These are phyloP conservation scores for Peromyscus leucopus DNA, from an alignment of 2,113 vertebrate species.

Conservation along the genomic window DNA sequence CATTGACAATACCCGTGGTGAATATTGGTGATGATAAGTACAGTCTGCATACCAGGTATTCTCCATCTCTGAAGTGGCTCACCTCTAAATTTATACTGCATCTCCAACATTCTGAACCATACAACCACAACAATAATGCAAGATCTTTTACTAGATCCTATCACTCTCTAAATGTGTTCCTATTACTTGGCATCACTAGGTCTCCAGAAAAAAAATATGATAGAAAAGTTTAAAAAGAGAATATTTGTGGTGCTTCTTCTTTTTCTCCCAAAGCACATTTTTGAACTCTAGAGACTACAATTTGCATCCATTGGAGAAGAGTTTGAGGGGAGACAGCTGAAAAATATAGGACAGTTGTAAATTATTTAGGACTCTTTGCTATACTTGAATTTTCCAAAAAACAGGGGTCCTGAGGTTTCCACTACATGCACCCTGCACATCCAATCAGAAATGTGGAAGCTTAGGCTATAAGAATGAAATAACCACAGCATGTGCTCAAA, in stretches of 20 bases:
- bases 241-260: slow-evolving; percentile 26
- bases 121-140: slow-evolving; percentile 6
- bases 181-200: slow-evolving; percentile 23
- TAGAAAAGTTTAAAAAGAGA: slow-evolving; percentile 40
- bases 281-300: not conserved
- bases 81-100: slow-evolving; percentile 45
- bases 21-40: not conserved
- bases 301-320: slow-evolving; percentile 55
- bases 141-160: not conserved
- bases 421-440: not conserved
- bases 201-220: not conserved
- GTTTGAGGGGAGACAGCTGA: slow-evolving; percentile 54
- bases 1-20: not conserved
- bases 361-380: slow-evolving; percentile 74
- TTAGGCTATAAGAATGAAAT: slow-evolving; percentile 37
- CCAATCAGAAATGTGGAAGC: slow-evolving; percentile 57
- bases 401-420: not conserved
- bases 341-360: slow-evolving; percentile 73
- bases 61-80: not conserved
- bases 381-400: slow-evolving; percentile 66
- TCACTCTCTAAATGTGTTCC: slow-evolving; percentile 38
- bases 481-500: not conserved
- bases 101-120: not conserved
- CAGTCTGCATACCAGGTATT: not conserved
- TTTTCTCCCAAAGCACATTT: slow-evolving; percentile 49